Base-by-base conservation (phyloP, 2,797 vertebrate genomes). In the Aplochiton taeniatus region DNA sequence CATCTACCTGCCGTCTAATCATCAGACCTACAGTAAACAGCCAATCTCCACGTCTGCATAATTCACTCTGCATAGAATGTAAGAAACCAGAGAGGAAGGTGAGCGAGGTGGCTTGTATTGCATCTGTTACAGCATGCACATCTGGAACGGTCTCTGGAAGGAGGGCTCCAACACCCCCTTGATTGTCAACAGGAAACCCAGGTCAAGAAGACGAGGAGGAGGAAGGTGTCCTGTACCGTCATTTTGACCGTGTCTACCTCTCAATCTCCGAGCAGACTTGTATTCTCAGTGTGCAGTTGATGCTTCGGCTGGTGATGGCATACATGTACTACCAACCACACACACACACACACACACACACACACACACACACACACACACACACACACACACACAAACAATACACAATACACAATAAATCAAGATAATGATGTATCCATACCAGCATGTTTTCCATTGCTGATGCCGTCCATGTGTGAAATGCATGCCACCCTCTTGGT, bases 341-440 rank as follows among this genome's bases (percentile, higher is more conserved):
- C 68, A 55, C 48, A 45, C 11, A 17, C 11, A 52, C 18, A 20
- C 45, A 43, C 56, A 14, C 13, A 12, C 56, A 41, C 60, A 50
- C 48, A 48, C 59, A 48, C 45, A 43, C 61, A 51, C 49, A 61
- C 46, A 31, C 62, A 18, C 51, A 10, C 62, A 8, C 42, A 19
- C 62, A 45, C 43, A 55, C 46, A 42, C 64, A 50, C 55, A 51
- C 11, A 51, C 56, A 17, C 42, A 52, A 48, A 53, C 42, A 11
- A 47, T 74, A 58, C 68, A 46, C 71, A 51, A 53, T 75, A 41
- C 71, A 87, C 79, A 87, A 78, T 81, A 86, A 86, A 76, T 88
- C 87, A 82, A 76, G 78, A 85, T 91, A 91, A 92, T 91, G 91
- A 90, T 90, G 89, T 89, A 90, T 92, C 90, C 90, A 91, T 91